Evolutionary conservation across 2,113 vertebrate genomes (phyloP).

Genomic region (Eurystomus gularis): DNA sequence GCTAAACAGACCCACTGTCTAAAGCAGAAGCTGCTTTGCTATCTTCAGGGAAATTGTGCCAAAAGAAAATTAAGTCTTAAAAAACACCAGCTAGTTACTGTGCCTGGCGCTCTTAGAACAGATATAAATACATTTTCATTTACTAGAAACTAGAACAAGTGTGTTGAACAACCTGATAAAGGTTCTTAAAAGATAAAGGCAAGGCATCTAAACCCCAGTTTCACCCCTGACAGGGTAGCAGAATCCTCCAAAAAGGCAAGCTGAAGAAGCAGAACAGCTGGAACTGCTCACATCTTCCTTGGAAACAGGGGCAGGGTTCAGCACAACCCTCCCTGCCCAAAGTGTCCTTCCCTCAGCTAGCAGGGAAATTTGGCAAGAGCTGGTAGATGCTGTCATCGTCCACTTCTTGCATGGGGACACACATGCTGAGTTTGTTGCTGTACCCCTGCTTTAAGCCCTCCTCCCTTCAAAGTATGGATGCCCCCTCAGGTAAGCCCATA

Average conservation of each 20-base stretch:
- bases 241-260: not conserved
- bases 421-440: rapidly evolving
- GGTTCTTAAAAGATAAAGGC: not conserved
- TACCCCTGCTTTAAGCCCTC: not conserved
- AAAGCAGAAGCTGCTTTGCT: conserved; percentile 7
- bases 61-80: not conserved
- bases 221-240: not conserved
- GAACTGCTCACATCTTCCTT: not conserved
- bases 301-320: not conserved
- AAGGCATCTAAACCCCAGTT: not conserved
- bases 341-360: not conserved
- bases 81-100: not conserved
- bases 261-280: not conserved
- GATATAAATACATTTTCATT: not conserved
- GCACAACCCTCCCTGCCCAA: not conserved
- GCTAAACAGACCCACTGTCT: not conserved
- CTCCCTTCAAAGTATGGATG: not conserved
- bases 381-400: not conserved
- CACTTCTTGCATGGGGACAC: not conserved
- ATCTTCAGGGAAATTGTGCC: not conserved
- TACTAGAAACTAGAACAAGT: not conserved
- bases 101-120: not conserved
- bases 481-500: rapidly evolving
- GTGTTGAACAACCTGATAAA: not conserved
- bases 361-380: not conserved